Evolutionary conservation across 2,113 vertebrate species (phyloP).

Genomic region (Dicentrarchus labrax): DNA sequence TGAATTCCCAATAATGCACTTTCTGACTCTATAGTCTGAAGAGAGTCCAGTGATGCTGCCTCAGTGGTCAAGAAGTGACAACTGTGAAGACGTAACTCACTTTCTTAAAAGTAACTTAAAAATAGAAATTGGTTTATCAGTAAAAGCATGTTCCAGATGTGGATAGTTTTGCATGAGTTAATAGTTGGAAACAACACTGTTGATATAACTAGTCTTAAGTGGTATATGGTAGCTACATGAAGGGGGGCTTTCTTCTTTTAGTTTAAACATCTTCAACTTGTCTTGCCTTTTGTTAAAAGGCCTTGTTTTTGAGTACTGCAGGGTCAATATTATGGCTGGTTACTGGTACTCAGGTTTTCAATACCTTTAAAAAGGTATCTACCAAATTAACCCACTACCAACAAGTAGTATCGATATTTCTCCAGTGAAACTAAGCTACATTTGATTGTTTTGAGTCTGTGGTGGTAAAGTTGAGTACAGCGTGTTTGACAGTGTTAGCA

Average conservation of each 20-base stretch:
- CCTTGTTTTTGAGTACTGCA: neutral
- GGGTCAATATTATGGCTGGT: neutral
- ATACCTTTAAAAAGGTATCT: too few relatives aligned
- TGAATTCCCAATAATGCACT: constrained; percentile 30
- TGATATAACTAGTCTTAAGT: constrained; percentile 29
- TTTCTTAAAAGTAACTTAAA: constrained; percentile 17
- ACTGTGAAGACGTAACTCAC: neutral
- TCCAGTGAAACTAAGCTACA: too few relatives aligned
- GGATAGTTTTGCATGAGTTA: constrained; percentile 27
- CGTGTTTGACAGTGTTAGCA: too few relatives aligned
- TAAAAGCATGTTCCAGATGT: constrained; percentile 45
- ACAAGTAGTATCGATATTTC: too few relatives aligned
- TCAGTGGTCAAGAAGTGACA: neutral
- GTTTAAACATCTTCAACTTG: neutral
- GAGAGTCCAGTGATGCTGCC: neutral
- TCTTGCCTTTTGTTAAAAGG: neutral
- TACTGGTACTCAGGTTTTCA: too few relatives aligned
- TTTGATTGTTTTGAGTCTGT: too few relatives aligned
- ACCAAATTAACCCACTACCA: too few relatives aligned
- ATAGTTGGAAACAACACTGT: constrained; percentile 26
- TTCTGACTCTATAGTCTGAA: constrained; percentile 8
- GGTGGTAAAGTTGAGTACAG: too few relatives aligned
- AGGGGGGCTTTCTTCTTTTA: constrained; percentile 16
- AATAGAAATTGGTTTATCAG: constrained; percentile 1
- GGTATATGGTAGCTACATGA: constrained; percentile 11